phyloP scores from a whole-genome alignment of 2,888 invertebrate genomes.

The Sepiola atlantica region DNA sequence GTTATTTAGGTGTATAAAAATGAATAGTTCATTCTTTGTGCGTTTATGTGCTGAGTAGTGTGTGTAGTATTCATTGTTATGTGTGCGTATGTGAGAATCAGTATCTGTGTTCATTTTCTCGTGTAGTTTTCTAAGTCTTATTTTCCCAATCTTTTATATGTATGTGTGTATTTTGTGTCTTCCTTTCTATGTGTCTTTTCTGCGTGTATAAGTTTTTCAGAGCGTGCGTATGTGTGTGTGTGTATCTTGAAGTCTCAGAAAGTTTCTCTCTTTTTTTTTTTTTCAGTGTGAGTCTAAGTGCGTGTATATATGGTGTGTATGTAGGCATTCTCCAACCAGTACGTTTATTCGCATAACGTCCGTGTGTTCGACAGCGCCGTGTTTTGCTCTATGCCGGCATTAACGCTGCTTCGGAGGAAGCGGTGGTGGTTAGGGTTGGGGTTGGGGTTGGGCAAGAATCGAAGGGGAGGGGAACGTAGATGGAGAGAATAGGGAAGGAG shows the following conservation, averaged over 20 bases:
- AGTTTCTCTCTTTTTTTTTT: not conserved
- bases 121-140: too few relatives aligned
- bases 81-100: too few relatives aligned
- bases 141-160: too few relatives aligned
- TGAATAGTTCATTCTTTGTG: too few relatives aligned
- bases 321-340: not conserved
- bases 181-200: not conserved
- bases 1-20: too few relatives aligned
- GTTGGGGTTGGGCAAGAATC: not conserved
- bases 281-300: not conserved
- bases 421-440: not conserved
- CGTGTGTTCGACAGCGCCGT: not conserved
- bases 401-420: not conserved
- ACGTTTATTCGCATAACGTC: not conserved
- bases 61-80: too few relatives aligned
- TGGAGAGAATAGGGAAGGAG: not conserved
- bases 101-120: too few relatives aligned
- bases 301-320: not conserved
- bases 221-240: not conserved
- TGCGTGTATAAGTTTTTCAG: not conserved
- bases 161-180: not conserved
- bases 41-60: too few relatives aligned
- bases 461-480: not conserved
- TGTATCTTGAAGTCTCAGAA: not conserved
- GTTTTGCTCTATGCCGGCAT: not conserved